Percentiles rank a stretch among this genome's conserved stretches.
These are phyloP conservation scores for Andrena minutula DNA, from an alignment of 2,888 invertebrate species.

Conservation along the genomic window DNA sequence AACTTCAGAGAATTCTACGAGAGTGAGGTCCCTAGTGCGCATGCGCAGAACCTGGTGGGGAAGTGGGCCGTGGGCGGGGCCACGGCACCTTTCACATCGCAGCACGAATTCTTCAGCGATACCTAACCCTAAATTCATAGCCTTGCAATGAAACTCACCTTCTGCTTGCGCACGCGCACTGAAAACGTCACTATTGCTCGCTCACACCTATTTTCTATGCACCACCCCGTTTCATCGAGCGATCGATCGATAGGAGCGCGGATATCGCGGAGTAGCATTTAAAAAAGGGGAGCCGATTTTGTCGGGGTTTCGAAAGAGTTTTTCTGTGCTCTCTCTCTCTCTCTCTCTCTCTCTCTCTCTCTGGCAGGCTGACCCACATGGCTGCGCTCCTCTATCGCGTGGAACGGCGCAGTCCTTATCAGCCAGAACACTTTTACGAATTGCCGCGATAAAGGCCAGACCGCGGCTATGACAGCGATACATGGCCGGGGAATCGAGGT, in stretches of 20 bases:
- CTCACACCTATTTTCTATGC: no score
- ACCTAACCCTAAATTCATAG: no score
- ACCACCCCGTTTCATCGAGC: neutral
- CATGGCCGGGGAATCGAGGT: slow-evolving; percentile 37
- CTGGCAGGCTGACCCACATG: slow-evolving; percentile 28
- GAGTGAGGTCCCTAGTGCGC: no score
- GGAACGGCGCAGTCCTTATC: slow-evolving; percentile 51
- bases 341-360: neutral
- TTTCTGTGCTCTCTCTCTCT: slow-evolving; percentile 4
- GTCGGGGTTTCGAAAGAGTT: slow-evolving; percentile 15
- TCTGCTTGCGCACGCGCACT: no score
- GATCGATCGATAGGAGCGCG: neutral
- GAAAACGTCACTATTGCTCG: no score
- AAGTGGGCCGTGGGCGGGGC: no score
- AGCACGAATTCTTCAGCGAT: no score
- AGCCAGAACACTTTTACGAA: slow-evolving; percentile 43
- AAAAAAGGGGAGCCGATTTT: neutral
- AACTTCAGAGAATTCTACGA: no score
- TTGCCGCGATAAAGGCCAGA: slow-evolving; percentile 38
- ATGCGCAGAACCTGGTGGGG: no score
- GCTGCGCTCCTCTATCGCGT: slow-evolving; percentile 51
- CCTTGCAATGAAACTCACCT: no score
- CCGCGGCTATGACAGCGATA: slow-evolving; percentile 23
- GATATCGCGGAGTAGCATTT: neutral
- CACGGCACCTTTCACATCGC: no score